Evolutionary conservation across 1,140 invertebrate species (phyloP), one percentile per base, ranked within the genome.

Genomic region (Kradibia gibbosae): DNA sequence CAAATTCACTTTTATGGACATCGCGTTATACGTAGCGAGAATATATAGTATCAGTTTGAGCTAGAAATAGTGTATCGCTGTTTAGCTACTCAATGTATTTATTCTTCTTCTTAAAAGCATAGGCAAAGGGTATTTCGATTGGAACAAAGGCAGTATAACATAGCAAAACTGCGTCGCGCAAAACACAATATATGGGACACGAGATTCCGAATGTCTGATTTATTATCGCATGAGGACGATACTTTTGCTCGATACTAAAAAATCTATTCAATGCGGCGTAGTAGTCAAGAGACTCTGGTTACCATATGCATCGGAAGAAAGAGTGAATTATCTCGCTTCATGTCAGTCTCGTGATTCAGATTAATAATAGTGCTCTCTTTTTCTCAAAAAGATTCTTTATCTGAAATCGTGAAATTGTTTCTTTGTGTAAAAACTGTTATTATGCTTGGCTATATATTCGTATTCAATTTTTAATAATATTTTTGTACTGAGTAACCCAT

Each of bases 331-430:
- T 80, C 78, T 31, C 53, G 70, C 13, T 17, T 10, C 28, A 71
- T 73, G 80, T 76, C 72, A 67, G 34, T 75, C 57, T 62, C 34
- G 48, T 81, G 72, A 81, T 31, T 81, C 80, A 81, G 62, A 81
- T 81, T 77, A 81, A 77, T 81, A 81, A 81, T 81, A 77, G 77
- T 28, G 74, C 62, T 77, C 50, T 77, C 80, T 42, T 77, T 81
- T 76, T 60, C 45, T 71, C 45, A 1, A 17, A 15, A 8, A 34
- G 45, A 39, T 7, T 25, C 28, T 72, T 80, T 80, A 80, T 80
- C 79, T 53, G 7, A 22, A 20, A 67, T 67, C 73, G 73, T 22
- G 39, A 81, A 71, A 81, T 81, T 81, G 80, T 81, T 81, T 81
- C 80, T 77, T 81, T 77, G 80, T 81, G 73, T 70, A 74, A 76